Evolutionary conservation across 1,140 invertebrate genomes (phyloP), one percentile per base, ranked within the genome.

Genomic region (Samia ricini): DNA sequence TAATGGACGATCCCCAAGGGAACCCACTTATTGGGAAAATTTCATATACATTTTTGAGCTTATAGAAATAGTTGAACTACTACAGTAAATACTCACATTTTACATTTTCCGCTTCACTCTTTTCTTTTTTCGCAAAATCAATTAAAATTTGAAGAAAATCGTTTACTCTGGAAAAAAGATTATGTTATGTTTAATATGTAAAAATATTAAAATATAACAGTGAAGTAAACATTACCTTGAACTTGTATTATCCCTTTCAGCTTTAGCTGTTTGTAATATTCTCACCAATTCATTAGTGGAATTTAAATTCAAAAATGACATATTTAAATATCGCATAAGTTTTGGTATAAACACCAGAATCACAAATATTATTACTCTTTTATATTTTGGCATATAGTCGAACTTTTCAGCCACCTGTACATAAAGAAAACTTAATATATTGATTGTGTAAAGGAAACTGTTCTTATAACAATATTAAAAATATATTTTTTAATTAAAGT

Each of bases 401-500:
- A 89, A 90, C 63, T 83, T 85, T 52, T 85, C 78, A 42, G 89
- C 89, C 22, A 86, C 76, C 89, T 91, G 63, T 33, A 72, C 76
- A 68, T 72, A 68, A 65, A 56, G 60, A 24, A 36, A 54, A 56
- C 19, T 36, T 54, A 63, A 19, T 24, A 20, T 20, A n/a, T n/a
- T n/a, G n/a, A n/a, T n/a, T n/a, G n/a, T n/a, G 26, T 26, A 12
- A 12, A 12, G 23, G 10, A 56, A 56, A 26, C 26, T 26, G 8
- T 23, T 54, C 4, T 54, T 23, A 54, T 54, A n/a, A n/a, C n/a
- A n/a, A n/a, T n/a, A n/a, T n/a, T n/a, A n/a, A n/a, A n/a, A n/a
- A n/a, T n/a, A n/a, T n/a, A n/a, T n/a, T n/a, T n/a, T n/a, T n/a
- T n/a, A n/a, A n/a, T n/a, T n/a, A n/a, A n/a, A n/a, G n/a, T n/a